Percentiles rank a stretch among this genome's conserved stretches.
Evolutionary conservation across 1,140 invertebrate species (phyloP).

Genomic region (Choristoneura fumiferana): DNA sequence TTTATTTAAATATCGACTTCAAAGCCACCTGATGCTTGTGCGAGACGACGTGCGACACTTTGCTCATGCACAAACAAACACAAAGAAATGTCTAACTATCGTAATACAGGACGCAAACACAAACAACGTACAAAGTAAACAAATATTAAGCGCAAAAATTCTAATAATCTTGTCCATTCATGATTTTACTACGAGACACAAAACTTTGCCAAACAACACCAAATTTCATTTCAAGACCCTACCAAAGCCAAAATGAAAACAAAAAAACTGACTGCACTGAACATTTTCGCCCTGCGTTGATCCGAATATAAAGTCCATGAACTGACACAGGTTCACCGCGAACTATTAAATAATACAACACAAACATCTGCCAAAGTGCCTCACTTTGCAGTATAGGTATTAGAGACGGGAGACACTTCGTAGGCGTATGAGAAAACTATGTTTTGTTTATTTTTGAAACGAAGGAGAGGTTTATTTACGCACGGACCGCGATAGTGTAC

Average conservation of each 20-base stretch:
- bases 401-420: background rate
- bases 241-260: constrained; percentile 67
- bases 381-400: constrained; percentile 5
- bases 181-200: constrained; percentile 42
- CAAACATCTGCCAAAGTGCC: constrained; percentile 30
- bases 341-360: constrained; percentile 23
- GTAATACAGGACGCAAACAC: constrained; percentile 34
- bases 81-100: background rate
- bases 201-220: constrained; percentile 49
- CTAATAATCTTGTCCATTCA: constrained; percentile 29
- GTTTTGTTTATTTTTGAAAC: constrained; percentile 18
- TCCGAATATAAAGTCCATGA: constrained; percentile 31
- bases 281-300: constrained; percentile 28
- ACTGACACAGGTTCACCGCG: constrained; percentile 28
- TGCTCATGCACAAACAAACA: too few relatives aligned
- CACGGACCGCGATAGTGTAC: background rate
- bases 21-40: too few relatives aligned
- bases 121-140: too few relatives aligned
- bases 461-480: constrained; percentile 12
- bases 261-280: constrained; percentile 61
- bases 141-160: too few relatives aligned
- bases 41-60: too few relatives aligned
- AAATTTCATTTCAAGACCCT: constrained; percentile 60
- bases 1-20: too few relatives aligned
- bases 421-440: constrained; percentile 11